phyloP scores from a whole-genome alignment of 2,888 invertebrate species.

The Acrobasis suavella region DNA sequence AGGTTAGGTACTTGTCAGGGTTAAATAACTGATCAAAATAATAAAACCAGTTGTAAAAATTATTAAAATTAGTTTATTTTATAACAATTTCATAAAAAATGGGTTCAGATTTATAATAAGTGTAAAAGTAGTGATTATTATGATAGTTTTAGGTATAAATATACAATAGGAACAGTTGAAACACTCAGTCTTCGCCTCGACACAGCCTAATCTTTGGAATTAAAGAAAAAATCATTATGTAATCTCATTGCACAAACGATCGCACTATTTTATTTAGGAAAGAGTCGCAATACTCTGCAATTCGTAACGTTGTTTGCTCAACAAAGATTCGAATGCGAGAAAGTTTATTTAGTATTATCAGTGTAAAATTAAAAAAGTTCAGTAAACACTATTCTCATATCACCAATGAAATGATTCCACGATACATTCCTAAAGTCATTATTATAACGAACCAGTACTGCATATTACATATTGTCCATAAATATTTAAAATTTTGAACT shows the following conservation, averaged over 20 bases:
- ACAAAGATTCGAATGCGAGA: no score
- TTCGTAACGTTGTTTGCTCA: neutral
- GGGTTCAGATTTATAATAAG: conserved; percentile 28
- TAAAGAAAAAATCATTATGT: conserved; percentile 22
- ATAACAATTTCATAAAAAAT: conserved; percentile 29
- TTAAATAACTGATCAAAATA: neutral
- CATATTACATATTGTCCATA: no score
- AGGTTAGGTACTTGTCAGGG: neutral
- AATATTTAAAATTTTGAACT: no score
- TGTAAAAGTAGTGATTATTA: conserved; percentile 34
- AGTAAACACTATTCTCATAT: no score
- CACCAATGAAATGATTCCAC: no score
- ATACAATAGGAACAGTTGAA: conserved; percentile 53
- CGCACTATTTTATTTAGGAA: conserved; percentile 1
- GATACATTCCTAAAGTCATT: no score
- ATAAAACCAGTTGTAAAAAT: conserved; percentile 12
- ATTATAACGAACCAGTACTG: no score
- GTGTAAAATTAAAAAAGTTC: no score
- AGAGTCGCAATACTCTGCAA: neutral
- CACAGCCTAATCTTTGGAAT: conserved; percentile 78
- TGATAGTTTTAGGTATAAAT: conserved; percentile 45
- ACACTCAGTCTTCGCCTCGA: conserved; percentile 65
- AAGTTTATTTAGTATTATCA: no score
- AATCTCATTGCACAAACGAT: conserved; percentile 21
- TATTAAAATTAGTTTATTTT: conserved; percentile 21